Conservation (phyloP, 2,797 vertebrate species). For the Syngnathus rostellatus region DNA sequence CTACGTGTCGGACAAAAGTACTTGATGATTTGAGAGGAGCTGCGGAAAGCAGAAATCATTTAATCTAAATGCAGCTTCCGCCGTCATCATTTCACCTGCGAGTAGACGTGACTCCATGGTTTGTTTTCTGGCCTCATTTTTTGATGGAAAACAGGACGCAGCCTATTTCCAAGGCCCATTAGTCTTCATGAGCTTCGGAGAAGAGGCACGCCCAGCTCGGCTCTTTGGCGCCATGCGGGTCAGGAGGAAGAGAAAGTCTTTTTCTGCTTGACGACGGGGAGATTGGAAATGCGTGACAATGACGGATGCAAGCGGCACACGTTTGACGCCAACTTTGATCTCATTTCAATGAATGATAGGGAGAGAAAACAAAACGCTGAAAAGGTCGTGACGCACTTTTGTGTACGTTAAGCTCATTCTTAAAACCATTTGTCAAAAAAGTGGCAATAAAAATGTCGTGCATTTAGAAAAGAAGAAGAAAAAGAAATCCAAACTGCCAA, state of each 20-base stretch:
- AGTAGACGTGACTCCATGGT: neutral
- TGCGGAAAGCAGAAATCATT: neutral
- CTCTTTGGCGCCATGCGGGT: conserved; percentile 13
- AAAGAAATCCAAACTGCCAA: too few species aligned
- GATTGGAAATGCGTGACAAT: conserved; percentile 25
- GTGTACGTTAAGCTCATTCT: neutral
- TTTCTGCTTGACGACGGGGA: conserved; percentile 25
- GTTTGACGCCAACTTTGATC: neutral
- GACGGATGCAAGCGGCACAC: conserved; percentile 2
- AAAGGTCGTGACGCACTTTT: too few species aligned
- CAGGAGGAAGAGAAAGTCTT: neutral
- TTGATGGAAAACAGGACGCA: conserved; percentile 28
- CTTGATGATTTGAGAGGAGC: neutral
- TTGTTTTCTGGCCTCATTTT: neutral
- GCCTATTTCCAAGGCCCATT: conserved; percentile 27
- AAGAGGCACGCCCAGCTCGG: conserved; percentile 7
- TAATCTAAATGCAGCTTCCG: neutral
- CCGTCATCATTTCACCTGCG: neutral
- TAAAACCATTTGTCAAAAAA: too few species aligned
- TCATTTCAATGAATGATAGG: neutral
- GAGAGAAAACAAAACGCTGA: neutral
- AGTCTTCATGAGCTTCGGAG: conserved; percentile 19
- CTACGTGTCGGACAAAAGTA: too few species aligned
- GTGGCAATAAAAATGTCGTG: too few species aligned
- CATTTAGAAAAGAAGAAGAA: too few species aligned